Base-by-base conservation (phyloP, 2,797 vertebrate genomes). In the Steatocranus sp. region DNA sequence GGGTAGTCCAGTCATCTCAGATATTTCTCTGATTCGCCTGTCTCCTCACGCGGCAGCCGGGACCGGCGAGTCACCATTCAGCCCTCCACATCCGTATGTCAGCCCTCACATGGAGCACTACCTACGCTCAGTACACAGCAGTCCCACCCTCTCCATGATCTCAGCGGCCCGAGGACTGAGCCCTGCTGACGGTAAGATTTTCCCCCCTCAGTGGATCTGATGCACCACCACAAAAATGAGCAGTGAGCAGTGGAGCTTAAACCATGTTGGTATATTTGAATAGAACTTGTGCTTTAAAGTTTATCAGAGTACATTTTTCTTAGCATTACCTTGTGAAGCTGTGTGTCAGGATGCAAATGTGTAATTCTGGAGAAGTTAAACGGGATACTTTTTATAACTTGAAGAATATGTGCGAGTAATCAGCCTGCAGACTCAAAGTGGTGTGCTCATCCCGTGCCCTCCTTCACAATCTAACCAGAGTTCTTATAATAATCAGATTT, bases 101-200 rank as follows among this genome's bases (percentile, higher is more conserved):
- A 97, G 95, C 85, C 97, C 98, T 50, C 98, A 99, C 95, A 97
- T 99, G 98, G 98, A 99, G 95, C 98, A 99, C 92, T 99, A 99
- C 95, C 97, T 99, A 73, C 97, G 98, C 74, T 98, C 99, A 0
- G 93, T 99, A 49, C 99, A 99, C 76, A 83, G 97, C 91, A 99
- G 99, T 90, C 98, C 99, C 86, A 98, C 98, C 0, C 97, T 99
- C 78, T 99, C 98, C 1, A 96, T 99, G 96, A 98, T 99, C 96
- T 99, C 99, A 0, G 98, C 98, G 0, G 98, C 98, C 41, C 94
- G 98, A 76, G 98, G 98, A 81, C 97, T 99, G 87, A 99, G 98
- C 89, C 99, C 99, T 0, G 97, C 98, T 0, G 98, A 99, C 0
- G 97, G 98, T 99, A 95, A 97, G 97, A 83, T 6, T 56, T 41